Base-by-base conservation (phyloP, 2,888 invertebrate species). In the Camponotus fellah region DNA sequence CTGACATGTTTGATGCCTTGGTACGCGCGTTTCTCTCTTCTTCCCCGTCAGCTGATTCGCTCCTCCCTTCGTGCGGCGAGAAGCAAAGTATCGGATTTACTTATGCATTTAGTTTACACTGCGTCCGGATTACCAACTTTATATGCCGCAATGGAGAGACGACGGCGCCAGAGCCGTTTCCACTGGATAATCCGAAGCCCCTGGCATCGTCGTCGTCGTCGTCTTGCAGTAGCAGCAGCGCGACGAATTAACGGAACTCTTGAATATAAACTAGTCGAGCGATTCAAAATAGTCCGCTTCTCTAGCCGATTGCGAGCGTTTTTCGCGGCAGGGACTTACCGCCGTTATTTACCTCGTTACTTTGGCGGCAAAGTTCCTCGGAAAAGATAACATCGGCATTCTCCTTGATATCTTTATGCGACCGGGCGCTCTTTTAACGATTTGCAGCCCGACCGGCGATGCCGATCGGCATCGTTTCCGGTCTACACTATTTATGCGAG, bases 61-160 rank as follows among this genome's bases (percentile, higher is more conserved):
- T 49, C 76, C 21, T 62, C 17, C 34, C 37, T 64, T 14, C 37
- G 53, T 21, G 69, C 56, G 37, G 75, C 49, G 85, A 40, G 58
- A 69, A 85, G 82, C 87, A 83, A 89, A 87, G 88, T 89, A 90
- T 89, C 86, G 90, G 88, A 91, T 90, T 90, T 90, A 90, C 89
- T 91, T 89, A 90, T 87, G 89, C 88, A 89, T 91, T 90, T 90
- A 89, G 88, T 89, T 91, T 85, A 77, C 88, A 81, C 66, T 82
- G 86, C 83, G 77, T 75, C 66, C 87, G 90, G 88, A 91, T 89
- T 88, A 87, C 86, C 66, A 86, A 85, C 82, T 87, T 86, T 84
- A 75, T 53, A 53, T 84, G 65, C 84, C 77, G 75, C 85, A 79
- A 80, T 80, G 81, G 66, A 75, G 75, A 72, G 26, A 46, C 32